phyloP scores from a whole-genome alignment of 2,797 vertebrate genomes.

The Brotula barbata region DNA sequence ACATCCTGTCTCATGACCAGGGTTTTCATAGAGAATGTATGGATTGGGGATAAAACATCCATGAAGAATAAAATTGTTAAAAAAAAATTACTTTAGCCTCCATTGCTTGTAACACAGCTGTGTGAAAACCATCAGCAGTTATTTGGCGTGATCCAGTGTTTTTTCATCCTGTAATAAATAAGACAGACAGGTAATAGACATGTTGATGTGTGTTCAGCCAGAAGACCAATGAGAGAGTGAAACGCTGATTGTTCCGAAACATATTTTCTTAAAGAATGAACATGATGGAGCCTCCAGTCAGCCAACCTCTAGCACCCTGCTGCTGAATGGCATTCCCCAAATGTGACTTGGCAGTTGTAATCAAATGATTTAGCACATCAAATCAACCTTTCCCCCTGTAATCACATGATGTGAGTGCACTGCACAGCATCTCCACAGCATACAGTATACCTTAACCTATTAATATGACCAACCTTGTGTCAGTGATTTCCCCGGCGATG shows the following conservation, averaged over 20 bases:
- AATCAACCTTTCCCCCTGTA: conserved; percentile 74
- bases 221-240: conserved; percentile 15
- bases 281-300: conserved; percentile 48
- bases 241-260: conserved; percentile 28
- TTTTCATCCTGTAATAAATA: conserved; percentile 15
- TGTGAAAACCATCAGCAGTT: too few species aligned
- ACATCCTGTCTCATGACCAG: too few species aligned
- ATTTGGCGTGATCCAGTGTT: neutral
- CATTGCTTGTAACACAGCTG: too few species aligned
- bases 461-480: conserved; percentile 82
- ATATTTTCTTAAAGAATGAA: conserved; percentile 47
- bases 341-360: conserved; percentile 78
- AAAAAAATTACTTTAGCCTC: too few species aligned
- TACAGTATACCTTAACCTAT: conserved; percentile 81
- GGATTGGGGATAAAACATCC: too few species aligned
- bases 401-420: conserved; percentile 75
- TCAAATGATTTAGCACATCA: conserved; percentile 78
- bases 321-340: conserved; percentile 67
- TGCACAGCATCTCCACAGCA: conserved; percentile 69
- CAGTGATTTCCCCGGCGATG: conserved; percentile 83
- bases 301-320: conserved; percentile 51
- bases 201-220: conserved; percentile 17
- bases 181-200: conserved; percentile 15
- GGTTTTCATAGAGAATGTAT: too few species aligned
- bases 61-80: too few species aligned